These are phyloP conservation scores for Penaeus monodon DNA, from an alignment of 2,888 invertebrate species.

Conservation along the genomic window DNA sequence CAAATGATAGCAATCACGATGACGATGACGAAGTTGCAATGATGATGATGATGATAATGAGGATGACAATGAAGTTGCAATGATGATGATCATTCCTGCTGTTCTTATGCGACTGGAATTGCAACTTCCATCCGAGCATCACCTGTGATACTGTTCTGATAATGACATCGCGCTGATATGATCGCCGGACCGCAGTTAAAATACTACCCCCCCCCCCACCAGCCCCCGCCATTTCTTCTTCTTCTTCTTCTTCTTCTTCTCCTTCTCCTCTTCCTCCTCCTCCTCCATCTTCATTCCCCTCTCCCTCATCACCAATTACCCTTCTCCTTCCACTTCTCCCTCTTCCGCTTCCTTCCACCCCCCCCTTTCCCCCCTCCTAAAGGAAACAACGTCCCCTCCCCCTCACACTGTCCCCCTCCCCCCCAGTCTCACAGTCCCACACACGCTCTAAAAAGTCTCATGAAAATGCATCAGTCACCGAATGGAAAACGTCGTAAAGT, in stretches of 20 bases:
- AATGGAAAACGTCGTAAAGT: slow-evolving; percentile 54
- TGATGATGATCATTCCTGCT: no score
- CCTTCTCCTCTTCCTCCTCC: neutral
- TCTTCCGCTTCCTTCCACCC: neutral
- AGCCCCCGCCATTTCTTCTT: neutral
- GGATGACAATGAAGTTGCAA: no score
- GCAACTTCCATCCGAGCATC: no score
- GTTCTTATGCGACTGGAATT: no score
- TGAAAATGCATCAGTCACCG: slow-evolving; percentile 50
- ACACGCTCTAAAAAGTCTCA: slow-evolving; percentile 28
- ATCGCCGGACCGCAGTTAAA: no score
- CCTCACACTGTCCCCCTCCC: no score
- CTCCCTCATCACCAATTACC: neutral
- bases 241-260: no score
- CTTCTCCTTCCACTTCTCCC: neutral
- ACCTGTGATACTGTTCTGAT: no score
- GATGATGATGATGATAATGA: no score
- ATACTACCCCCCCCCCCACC: no score
- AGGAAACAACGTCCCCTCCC: no score
- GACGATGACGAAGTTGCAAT: neutral
- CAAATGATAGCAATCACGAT: neutral
- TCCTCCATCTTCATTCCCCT: neutral
- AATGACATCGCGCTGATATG: no score
- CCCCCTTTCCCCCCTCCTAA: neutral
- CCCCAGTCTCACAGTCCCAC: neutral